Base-by-base conservation (phyloP, 2,888 invertebrate species). In the Drosophila suboccidentalis region DNA sequence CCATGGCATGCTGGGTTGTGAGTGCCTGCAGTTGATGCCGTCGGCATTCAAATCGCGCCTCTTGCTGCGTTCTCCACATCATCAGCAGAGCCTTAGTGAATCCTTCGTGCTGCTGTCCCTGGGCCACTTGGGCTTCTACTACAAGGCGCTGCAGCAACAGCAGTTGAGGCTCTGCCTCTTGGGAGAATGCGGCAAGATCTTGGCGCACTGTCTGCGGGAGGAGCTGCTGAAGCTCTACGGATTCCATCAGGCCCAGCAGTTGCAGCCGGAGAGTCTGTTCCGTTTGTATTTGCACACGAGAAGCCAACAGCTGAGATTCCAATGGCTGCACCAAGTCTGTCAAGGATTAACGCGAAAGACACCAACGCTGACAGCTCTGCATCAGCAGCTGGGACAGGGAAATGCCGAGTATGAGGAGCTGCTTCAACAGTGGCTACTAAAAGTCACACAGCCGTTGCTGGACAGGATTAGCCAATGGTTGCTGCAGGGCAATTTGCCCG, bases 61-160 rank as follows among this genome's bases (percentile, higher is more conserved):
- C 5, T 53, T 60, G 15, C 34, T 87, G 1, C 78, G 87, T 1
- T 70, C 34, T 5, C 84, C 87, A 4, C 67, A 71, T 1, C 64
- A 78, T 10, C 82, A 87, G 70, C 47, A 15, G 8, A 69, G 26
- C 15, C 36, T 82, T 0, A 63, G 65, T 29, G 80, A 85, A 8
- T 77, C 80, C 10, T 86, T 53, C 9, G 4, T 82, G 15, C 51
- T 88, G 5, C 13, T 88, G 8, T n/a, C 46, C 0, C n/a, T 84
- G 1, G 80, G 71, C 8, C 64, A 71, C 11, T 26, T 82, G 38
- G 88, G 83, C 1, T 71, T 59, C 50, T 55, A 63, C 5, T 88
- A 85, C 46, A 41, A 58, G 0, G 9, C 29, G 1, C 29, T 85
- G 41, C 58, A 60, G 11, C 19, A 55, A 1, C 63, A 69, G 47